phyloP scores from a whole-genome alignment of 2,888 invertebrate species.

The Mesorhabditis sp. region DNA sequence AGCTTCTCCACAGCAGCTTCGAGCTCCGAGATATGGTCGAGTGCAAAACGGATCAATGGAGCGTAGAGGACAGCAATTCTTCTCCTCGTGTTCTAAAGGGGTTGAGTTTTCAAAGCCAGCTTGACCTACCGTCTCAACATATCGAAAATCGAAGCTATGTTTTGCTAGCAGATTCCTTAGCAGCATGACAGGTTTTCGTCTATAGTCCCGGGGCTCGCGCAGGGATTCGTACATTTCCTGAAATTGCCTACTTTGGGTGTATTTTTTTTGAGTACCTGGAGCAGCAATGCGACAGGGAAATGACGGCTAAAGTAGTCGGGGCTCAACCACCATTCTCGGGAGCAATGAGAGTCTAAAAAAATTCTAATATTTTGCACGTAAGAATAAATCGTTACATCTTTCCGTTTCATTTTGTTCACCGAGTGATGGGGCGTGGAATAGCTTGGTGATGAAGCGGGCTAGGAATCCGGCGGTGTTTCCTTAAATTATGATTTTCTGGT shows the following conservation, averaged over 20 bases:
- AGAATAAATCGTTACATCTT: constrained; percentile 28
- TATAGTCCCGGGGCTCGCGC: constrained; percentile 77
- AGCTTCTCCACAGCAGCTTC: constrained; percentile 25
- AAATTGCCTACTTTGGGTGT: not conserved
- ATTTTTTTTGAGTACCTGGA: constrained; percentile 22
- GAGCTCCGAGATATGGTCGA: constrained; percentile 80
- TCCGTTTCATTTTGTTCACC: constrained; percentile 38
- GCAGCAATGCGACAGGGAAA: constrained; percentile 79
- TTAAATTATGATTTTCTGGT: constrained; percentile 9
- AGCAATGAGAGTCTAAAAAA: constrained; percentile 48
- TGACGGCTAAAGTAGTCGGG: constrained; percentile 86
- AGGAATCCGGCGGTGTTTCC: constrained; percentile 32
- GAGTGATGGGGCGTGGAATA: constrained; percentile 33
- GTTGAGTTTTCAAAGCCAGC: not conserved
- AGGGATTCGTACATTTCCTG: constrained; percentile 83
- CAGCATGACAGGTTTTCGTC: constrained; percentile 75
- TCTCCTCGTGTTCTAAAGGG: constrained; percentile 46
- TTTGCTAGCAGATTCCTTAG: constrained; percentile 84
- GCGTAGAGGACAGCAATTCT: constrained; percentile 84
- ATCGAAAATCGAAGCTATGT: constrained; percentile 87
- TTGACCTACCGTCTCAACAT: constrained; percentile 70
- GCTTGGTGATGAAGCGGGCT: constrained; percentile 42
- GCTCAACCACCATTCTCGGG: constrained; percentile 64
- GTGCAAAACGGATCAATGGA: constrained; percentile 81
- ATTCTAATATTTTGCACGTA: not conserved